Percentiles rank a stretch among this genome's conserved stretches.
Conservation (phyloP, 2,888 invertebrate species). For the Mythimna loreyi region DNA sequence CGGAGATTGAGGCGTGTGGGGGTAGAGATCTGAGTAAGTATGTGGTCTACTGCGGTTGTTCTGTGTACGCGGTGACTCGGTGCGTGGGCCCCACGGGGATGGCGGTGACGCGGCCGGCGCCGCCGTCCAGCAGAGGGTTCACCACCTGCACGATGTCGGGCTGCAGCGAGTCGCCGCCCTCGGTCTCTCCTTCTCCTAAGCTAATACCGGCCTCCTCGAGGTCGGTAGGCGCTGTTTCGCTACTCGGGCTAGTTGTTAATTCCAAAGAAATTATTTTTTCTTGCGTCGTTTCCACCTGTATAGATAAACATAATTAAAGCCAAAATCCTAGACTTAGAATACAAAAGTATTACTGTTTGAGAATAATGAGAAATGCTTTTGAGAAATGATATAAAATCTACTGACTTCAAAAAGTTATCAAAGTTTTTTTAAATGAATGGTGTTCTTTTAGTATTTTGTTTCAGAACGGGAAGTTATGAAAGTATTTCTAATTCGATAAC, state of each 20-base stretch:
- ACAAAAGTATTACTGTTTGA: constrained; percentile 6
- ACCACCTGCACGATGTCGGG: constrained; percentile 90
- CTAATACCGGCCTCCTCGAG: constrained; percentile 79
- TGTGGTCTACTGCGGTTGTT: constrained; percentile 72
- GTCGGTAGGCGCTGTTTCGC: constrained; percentile 89
- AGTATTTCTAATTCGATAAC: not conserved
- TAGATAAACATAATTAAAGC: constrained; percentile 34
- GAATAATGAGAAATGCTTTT: constrained; percentile 30
- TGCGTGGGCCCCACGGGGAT: constrained; percentile 87
- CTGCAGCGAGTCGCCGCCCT: constrained; percentile 89
- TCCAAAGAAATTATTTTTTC: constrained; percentile 98
- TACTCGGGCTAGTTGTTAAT: constrained; percentile 92
- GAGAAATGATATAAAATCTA: constrained; percentile 37
- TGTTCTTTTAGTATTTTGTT: constrained; percentile 50
- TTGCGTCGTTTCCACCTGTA: constrained; percentile 96
- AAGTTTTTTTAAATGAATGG: constrained; percentile 32
- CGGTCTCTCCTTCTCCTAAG: constrained; percentile 83
- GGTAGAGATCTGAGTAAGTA: constrained; percentile 57
- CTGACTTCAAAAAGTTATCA: constrained; percentile 9
- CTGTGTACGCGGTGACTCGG: constrained; percentile 81
- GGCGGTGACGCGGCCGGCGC: constrained; percentile 86
- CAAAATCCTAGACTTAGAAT: not conserved
- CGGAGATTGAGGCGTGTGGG: constrained; percentile 64
- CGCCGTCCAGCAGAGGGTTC: constrained; percentile 87
- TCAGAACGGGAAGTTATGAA: constrained; percentile 42